These are phyloP conservation scores for Leptestheria dahalacensis DNA, from an alignment of 1,140 invertebrate genomes.

Conservation along the genomic window DNA sequence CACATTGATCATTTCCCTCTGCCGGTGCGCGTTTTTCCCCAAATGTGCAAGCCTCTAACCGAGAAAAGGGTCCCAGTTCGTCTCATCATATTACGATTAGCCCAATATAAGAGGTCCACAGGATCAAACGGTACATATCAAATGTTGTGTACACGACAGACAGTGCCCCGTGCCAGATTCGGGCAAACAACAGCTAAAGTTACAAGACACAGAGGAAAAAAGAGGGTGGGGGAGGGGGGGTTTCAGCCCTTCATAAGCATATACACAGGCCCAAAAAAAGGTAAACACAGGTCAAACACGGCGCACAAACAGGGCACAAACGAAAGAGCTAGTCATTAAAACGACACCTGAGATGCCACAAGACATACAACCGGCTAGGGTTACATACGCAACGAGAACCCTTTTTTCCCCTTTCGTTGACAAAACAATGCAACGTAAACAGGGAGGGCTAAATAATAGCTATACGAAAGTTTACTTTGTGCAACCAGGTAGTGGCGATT, in stretches of 20 bases:
- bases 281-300: constrained; percentile 4
- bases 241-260: background rate
- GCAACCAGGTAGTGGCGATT: too few species aligned
- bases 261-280: background rate
- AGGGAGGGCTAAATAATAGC: too few species aligned
- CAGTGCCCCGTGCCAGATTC: background rate
- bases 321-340: constrained; percentile 4
- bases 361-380: background rate
- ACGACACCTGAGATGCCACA: constrained; percentile 7
- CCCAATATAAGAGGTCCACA: background rate
- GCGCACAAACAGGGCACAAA: background rate
- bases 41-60: too few species aligned
- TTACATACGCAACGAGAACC: background rate
- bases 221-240: background rate
- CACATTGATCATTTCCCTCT: background rate
- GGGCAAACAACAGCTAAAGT: background rate
- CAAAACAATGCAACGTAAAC: too few species aligned
- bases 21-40: too few species aligned
- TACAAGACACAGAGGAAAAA: too few species aligned
- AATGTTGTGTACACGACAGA: background rate
- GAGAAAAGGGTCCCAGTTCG: too few species aligned
- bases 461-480: too few species aligned
- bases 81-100: too few species aligned
- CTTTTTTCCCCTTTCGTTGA: background rate
- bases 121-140: too few species aligned